A percentile compares a stretch with the other conserved stretches of the same genome.
These are phyloP conservation scores for Crocodylus rhombifer DNA, from an alignment of 2,797 vertebrate genomes.

Conservation along the genomic window DNA sequence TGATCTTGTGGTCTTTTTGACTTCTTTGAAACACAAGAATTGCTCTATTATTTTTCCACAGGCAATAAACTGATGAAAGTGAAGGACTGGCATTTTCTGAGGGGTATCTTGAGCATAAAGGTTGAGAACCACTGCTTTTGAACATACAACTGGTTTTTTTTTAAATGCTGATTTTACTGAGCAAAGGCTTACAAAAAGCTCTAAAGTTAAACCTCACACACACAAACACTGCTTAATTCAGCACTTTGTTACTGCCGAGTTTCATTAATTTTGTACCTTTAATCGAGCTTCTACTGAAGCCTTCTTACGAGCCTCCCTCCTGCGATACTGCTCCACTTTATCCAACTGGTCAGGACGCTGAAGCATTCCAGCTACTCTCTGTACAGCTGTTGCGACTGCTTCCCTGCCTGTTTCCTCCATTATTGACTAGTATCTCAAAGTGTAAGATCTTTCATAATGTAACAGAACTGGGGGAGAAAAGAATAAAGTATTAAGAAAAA, in stretches of 20 bases:
- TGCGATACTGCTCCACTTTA: slow-evolving; percentile 97
- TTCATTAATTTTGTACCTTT: slow-evolving; percentile 84
- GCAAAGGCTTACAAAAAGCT: neutral
- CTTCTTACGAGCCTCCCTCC: slow-evolving; percentile 96
- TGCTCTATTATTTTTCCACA: too few species aligned
- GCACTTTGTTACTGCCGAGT: neutral
- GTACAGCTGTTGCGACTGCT: slow-evolving; percentile 94
- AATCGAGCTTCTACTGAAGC: slow-evolving; percentile 96
- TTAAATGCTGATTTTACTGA: neutral
- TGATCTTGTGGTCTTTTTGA: too few species aligned
- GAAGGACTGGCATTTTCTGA: too few species aligned
- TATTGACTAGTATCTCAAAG: slow-evolving; percentile 39
- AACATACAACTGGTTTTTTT: neutral
- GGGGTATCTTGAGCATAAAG: too few species aligned
- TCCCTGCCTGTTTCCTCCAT: slow-evolving; percentile 97
- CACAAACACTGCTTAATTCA: neutral
- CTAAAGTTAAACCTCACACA: too few species aligned
- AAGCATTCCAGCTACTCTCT: slow-evolving; percentile 97
- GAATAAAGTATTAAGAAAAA: neutral
- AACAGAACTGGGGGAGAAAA: slow-evolving; percentile 44
- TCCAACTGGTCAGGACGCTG: slow-evolving; percentile 97
- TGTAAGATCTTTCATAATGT: slow-evolving; percentile 45
- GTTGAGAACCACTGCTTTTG: too few species aligned
- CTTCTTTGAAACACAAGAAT: too few species aligned
- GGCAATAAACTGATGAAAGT: too few species aligned